Conservation (phyloP, 2,797 vertebrate species). For the Chrosomus eos region DNA sequence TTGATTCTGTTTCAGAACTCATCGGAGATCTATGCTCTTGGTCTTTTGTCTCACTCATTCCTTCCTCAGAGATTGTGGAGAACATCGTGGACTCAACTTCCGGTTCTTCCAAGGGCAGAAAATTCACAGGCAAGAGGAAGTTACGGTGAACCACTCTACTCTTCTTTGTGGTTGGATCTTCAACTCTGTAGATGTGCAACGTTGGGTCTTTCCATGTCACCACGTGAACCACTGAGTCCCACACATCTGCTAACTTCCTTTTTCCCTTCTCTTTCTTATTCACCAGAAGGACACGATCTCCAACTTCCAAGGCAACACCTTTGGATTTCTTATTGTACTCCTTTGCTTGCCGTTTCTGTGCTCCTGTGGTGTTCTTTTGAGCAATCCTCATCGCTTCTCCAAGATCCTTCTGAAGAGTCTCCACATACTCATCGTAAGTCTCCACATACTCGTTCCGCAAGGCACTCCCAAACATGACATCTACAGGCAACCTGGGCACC, state of each 20-base stretch:
- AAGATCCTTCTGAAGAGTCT: background rate
- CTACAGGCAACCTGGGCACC: constrained; percentile 26
- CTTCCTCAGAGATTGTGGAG: background rate
- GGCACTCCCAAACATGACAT: constrained; percentile 30
- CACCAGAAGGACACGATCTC: background rate
- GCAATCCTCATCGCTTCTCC: constrained; percentile 7
- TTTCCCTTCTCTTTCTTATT: constrained; percentile 15
- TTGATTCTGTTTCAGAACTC: too few species aligned
- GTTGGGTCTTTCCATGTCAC: background rate
- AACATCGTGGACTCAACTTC: background rate
- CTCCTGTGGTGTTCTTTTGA: background rate
- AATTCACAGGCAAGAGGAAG: background rate
- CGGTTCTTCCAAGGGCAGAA: background rate
- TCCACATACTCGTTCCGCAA: constrained; percentile 16
- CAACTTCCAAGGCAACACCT: background rate
- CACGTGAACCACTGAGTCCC: background rate
- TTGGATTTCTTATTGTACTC: constrained; percentile 30
- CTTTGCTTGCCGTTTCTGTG: constrained; percentile 21
- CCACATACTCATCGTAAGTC: constrained; percentile 29
- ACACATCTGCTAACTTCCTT: constrained; percentile 1
- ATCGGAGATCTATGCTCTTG: background rate
- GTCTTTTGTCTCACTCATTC: background rate
- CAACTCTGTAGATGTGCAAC: background rate
- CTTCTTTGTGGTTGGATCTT: background rate
- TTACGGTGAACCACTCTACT: constrained; percentile 8